Evolutionary conservation across 2,797 vertebrate genomes (phyloP).

Genomic region (Sebastes matsubarae): DNA sequence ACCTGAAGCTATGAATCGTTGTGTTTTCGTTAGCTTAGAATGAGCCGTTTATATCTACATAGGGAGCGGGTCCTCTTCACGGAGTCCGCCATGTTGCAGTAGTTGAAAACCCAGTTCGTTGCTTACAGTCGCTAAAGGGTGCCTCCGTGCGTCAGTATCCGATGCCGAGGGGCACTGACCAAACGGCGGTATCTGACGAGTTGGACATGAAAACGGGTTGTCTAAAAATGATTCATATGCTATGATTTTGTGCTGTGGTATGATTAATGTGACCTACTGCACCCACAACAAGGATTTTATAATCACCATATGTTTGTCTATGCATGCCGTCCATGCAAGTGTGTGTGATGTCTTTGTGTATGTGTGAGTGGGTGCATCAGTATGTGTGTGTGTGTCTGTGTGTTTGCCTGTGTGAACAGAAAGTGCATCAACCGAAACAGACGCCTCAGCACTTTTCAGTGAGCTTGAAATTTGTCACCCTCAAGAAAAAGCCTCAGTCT

Average conservation of each 20-base stretch:
- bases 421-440: constrained; percentile 42
- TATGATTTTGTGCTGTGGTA: neutral
- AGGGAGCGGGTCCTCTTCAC: no score
- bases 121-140: no score
- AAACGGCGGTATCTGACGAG: no score
- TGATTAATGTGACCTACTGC: neutral
- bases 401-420: constrained; percentile 17
- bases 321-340: neutral
- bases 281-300: neutral
- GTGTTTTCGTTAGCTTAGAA: no score
- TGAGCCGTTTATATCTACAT: no score
- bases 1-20: no score
- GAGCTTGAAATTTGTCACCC: constrained; percentile 69
- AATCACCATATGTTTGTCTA: neutral
- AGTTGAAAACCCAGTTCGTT: no score
- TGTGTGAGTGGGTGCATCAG: neutral
- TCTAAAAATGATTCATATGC: neutral
- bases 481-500: constrained; percentile 62
- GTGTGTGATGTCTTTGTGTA: neutral
- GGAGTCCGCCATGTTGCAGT: no score
- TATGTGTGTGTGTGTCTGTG: neutral
- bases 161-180: no score
- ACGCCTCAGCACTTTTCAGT: constrained; percentile 60
- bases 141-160: no score
- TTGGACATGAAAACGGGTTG: no score